These are phyloP conservation scores for Probaryconus sp. DNA, from an alignment of 1,140 invertebrate species.

Conservation along the genomic window DNA sequence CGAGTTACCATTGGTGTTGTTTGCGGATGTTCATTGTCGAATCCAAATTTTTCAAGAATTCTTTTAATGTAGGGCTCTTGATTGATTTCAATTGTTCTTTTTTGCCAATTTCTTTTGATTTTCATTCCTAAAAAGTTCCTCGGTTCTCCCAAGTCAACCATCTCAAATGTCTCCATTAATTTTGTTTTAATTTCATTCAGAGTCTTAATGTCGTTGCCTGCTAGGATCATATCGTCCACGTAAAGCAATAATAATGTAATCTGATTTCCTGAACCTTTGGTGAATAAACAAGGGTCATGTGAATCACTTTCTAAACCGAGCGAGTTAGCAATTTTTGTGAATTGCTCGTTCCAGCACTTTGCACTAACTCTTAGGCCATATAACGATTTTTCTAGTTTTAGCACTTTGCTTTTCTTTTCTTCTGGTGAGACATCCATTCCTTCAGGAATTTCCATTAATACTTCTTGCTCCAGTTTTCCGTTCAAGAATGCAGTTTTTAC, in stretches of 20 bases:
- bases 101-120: constrained; percentile 8
- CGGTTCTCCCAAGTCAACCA: constrained; percentile 39
- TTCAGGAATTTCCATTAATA: constrained; percentile 70
- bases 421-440: neutral
- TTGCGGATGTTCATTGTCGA: constrained; percentile 34
- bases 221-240: neutral
- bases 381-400: constrained; percentile 58
- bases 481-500: constrained; percentile 73
- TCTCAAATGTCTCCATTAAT: constrained; percentile 30
- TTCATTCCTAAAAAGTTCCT: constrained; percentile 21
- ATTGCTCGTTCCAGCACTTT: constrained; percentile 56
- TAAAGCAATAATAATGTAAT: neutral
- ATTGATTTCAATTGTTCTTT: neutral
- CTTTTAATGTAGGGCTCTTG: constrained; percentile 3
- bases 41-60: constrained; percentile 22
- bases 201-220: constrained; percentile 2
- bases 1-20: constrained; percentile 43
- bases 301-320: constrained; percentile 1
- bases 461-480: constrained; percentile 66
- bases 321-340: constrained; percentile 10
- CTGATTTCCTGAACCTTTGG: neutral
- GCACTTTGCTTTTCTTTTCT: constrained; percentile 22
- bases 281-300: constrained; percentile 21
- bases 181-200: constrained; percentile 21
- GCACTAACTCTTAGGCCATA: constrained; percentile 66